These are phyloP conservation scores for Drosophila recens DNA, from an alignment of 2,888 invertebrate genomes.

Conservation along the genomic window DNA sequence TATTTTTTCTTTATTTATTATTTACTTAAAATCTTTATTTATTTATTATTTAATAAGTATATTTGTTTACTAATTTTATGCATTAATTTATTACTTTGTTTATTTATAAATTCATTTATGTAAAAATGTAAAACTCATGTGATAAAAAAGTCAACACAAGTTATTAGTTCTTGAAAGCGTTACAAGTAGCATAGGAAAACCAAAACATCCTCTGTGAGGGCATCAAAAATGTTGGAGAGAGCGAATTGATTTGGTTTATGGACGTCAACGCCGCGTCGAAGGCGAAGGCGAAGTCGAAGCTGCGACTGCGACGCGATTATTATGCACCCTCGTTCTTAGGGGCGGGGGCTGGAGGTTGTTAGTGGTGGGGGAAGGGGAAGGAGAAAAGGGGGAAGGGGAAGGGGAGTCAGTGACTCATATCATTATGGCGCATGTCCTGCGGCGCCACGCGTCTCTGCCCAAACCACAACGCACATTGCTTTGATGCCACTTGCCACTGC, in stretches of 20 bases:
- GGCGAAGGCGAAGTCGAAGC: neutral
- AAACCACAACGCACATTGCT: constrained; percentile 27
- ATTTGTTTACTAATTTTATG: too few relatives aligned
- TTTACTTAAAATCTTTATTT: too few relatives aligned
- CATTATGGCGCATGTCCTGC: constrained; percentile 75
- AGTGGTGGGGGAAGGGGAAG: neutral
- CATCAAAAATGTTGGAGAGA: neutral
- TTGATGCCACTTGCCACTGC: constrained; percentile 61
- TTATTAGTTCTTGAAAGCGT: neutral
- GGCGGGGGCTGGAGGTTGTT: neutral
- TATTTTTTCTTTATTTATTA: too few relatives aligned
- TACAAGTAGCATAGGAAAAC: neutral
- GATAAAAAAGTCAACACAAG: too few relatives aligned
- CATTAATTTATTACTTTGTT: too few relatives aligned
- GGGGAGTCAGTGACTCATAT: constrained; percentile 75
- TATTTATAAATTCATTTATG: too few relatives aligned
- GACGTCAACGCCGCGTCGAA: constrained; percentile 65
- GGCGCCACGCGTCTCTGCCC: constrained; percentile 68
- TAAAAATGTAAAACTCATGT: too few relatives aligned
- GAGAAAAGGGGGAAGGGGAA: neutral
- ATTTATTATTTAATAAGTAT: too few relatives aligned
- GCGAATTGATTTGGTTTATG: constrained; percentile 79
- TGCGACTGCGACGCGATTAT: constrained; percentile 67
- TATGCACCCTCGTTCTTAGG: constrained; percentile 63
- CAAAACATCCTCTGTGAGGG: neutral